Evolutionary conservation across 1,140 invertebrate genomes (phyloP).

Genomic region (Neomicropteryx cornuta): DNA sequence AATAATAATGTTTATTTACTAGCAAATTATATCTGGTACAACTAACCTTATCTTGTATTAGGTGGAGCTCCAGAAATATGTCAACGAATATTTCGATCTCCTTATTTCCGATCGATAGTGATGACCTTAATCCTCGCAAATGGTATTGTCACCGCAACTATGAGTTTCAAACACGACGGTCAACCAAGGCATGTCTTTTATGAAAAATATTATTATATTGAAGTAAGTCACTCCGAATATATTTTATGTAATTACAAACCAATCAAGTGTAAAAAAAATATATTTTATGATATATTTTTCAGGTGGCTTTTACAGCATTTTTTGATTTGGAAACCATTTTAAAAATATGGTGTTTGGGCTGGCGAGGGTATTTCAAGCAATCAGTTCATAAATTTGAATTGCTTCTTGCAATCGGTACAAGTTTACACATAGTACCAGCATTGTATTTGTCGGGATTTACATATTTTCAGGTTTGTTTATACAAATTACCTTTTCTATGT

Average conservation of each 20-base stretch:
- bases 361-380: conserved; percentile 88
- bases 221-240: conserved; percentile 44
- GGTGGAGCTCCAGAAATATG: conserved; percentile 72
- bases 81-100: conserved; percentile 82
- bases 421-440: conserved; percentile 83
- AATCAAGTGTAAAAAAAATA: neutral
- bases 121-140: conserved; percentile 93
- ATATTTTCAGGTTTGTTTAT: conserved; percentile 77
- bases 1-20: neutral
- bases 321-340: conserved; percentile 92
- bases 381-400: conserved; percentile 98
- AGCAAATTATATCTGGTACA: neutral
- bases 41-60: conserved; percentile 12
- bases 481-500: too few species aligned
- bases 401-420: conserved; percentile 87
- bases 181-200: conserved; percentile 70
- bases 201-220: conserved; percentile 89
- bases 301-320: conserved; percentile 87
- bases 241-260: conserved; percentile 3
- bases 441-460: conserved; percentile 90
- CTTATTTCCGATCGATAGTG: conserved; percentile 82
- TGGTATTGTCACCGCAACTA: conserved; percentile 91
- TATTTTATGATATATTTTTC: conserved; percentile 19
- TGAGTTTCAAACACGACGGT: conserved; percentile 90
- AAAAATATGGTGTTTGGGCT: conserved; percentile 96